Percentiles rank a stretch among this genome's conserved stretches.
Conservation (phyloP, 2,797 vertebrate species). For the Pitangus sulphuratus region DNA sequence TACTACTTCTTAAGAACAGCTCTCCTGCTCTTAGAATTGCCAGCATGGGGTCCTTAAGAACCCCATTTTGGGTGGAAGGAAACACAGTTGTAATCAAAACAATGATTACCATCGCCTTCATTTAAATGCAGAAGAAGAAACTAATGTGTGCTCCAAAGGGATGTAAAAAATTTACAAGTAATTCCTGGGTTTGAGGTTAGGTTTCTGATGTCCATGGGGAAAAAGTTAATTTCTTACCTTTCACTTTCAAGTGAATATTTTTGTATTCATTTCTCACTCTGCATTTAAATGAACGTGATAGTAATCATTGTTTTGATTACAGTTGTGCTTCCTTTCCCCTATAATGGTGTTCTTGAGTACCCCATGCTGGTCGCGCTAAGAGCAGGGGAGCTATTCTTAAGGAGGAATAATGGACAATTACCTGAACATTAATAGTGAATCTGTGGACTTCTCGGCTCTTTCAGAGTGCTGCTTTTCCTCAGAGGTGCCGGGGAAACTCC, state of each 20-base stretch:
- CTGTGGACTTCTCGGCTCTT: slow-evolving; percentile 28
- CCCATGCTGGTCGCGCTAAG: slow-evolving; percentile 59
- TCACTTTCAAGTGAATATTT: slow-evolving; percentile 70
- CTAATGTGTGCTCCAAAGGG: slow-evolving; percentile 60
- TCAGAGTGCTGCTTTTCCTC: not conserved
- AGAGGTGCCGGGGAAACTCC: not conserved
- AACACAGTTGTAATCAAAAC: slow-evolving; percentile 72
- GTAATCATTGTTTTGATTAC: slow-evolving; percentile 72
- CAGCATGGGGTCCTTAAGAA: slow-evolving; percentile 71
- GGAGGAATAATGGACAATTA: slow-evolving; percentile 72
- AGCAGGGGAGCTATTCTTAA: slow-evolving; percentile 61
- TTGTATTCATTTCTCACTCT: slow-evolving; percentile 70
- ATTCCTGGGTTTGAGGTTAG: slow-evolving; percentile 65
- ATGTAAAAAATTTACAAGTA: slow-evolving; percentile 46
- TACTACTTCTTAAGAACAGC: slow-evolving; percentile 64
- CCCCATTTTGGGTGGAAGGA: slow-evolving; percentile 68
- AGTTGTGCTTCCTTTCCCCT: slow-evolving; percentile 58
- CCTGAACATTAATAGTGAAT: slow-evolving; percentile 10
- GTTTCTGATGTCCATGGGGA: slow-evolving; percentile 71
- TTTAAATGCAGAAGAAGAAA: slow-evolving; percentile 68
- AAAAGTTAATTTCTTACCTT: slow-evolving; percentile 73
- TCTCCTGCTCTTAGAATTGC: slow-evolving; percentile 51
- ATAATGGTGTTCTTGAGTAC: slow-evolving; percentile 69
- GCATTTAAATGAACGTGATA: slow-evolving; percentile 70
- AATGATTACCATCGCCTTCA: slow-evolving; percentile 69